A percentile compares a stretch with the other conserved stretches of the same genome.
Conservation (phyloP, 1,140 invertebrate genomes). For the Dendrolimus kikuchii region DNA sequence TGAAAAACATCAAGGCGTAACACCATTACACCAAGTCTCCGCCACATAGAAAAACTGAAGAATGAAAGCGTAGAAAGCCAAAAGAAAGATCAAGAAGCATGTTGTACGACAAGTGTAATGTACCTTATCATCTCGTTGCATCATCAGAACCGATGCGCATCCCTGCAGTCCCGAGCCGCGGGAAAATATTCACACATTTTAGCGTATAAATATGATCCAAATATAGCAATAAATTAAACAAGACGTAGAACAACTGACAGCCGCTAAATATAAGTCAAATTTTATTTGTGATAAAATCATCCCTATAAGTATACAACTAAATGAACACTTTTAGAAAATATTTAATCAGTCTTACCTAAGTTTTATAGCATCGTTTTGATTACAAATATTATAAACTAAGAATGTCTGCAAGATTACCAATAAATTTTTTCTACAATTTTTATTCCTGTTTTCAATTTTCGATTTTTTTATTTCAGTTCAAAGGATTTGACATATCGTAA, state of each 20-base stretch:
- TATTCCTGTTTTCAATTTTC: conserved; percentile 43
- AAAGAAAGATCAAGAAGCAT: conserved; percentile 2
- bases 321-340: conserved; percentile 1
- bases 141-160: conserved; percentile 54
- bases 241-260: conserved; percentile 70
- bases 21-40: too few species aligned
- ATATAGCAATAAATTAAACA: conserved; percentile 35
- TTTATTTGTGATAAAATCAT: conserved; percentile 36
- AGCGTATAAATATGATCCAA: conserved; percentile 33
- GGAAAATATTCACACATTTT: conserved; percentile 42
- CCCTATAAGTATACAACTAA: conserved; percentile 13
- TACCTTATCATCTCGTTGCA: conserved; percentile 70
- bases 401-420: conserved; percentile 43
- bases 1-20: too few species aligned
- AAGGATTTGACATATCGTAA: background rate
- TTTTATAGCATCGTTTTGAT: conserved; percentile 45
- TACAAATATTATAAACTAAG: conserved; percentile 29
- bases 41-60: conserved; percentile 12
- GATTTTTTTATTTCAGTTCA: conserved; percentile 13
- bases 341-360: conserved; percentile 35
- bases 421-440: conserved; percentile 48
- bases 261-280: conserved; percentile 50
- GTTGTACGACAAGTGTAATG: conserved; percentile 7
- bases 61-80: conserved; percentile 24
- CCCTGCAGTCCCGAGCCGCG: conserved; percentile 49